These are phyloP conservation scores for Hydriomena furcata DNA, from an alignment of 2,888 invertebrate species.

Conservation along the genomic window DNA sequence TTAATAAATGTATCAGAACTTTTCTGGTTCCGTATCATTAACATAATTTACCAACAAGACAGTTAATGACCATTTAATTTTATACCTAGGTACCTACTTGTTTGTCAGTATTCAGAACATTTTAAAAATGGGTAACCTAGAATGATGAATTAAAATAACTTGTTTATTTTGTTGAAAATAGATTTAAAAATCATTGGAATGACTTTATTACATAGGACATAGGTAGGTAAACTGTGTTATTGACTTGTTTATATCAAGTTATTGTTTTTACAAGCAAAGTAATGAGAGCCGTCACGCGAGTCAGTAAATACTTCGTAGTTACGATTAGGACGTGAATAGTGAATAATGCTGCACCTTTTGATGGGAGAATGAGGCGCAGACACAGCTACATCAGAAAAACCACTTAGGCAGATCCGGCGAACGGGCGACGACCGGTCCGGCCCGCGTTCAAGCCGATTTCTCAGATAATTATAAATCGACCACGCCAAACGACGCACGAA, in stretches of 20 bases:
- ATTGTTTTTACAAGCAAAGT: not conserved
- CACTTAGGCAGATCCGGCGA: conserved; percentile 53
- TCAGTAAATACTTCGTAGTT: not conserved
- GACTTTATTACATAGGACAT: not conserved
- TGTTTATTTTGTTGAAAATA: conserved; percentile 20
- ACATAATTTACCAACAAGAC: not conserved
- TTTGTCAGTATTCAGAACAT: no score
- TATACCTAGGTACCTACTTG: not conserved
- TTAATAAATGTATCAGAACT: no score
- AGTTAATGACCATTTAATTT: conserved; percentile 10
- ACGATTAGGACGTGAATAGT: not conserved
- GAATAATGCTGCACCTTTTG: conserved; percentile 12
- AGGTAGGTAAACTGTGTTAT: not conserved
- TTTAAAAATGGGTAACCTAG: no score
- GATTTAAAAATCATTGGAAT: conserved; percentile 4
- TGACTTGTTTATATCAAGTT: no score
- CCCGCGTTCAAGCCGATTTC: conserved; percentile 48
- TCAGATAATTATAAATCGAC: conserved; percentile 72
- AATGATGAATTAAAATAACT: conserved; percentile 21
- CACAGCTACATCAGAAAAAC: conserved; percentile 45
- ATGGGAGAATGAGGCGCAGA: conserved; percentile 10
- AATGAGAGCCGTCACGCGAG: not conserved
- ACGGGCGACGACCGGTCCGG: conserved; percentile 62
- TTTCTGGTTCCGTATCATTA: not conserved
- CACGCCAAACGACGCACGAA: conserved; percentile 63